A percentile compares a stretch with the other conserved stretches of the same genome.
phyloP scores from a whole-genome alignment of 2,113 vertebrate genomes.

The Xenopus borealis region DNA sequence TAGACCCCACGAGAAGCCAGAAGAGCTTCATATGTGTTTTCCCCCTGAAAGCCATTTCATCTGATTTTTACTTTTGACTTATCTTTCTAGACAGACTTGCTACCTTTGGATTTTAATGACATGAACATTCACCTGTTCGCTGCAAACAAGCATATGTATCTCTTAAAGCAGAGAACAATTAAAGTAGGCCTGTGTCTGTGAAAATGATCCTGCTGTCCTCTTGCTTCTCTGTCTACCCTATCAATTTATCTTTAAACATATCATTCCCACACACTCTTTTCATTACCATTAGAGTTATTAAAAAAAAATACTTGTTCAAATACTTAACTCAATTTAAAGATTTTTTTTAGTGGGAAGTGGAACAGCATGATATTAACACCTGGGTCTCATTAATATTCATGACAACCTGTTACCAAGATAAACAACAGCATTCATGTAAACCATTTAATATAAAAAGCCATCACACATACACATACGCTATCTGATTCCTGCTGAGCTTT shows the following conservation, averaged over 20 bases:
- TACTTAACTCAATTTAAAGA: constrained; percentile 58
- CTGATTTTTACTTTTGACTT: no score
- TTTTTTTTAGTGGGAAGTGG: constrained; percentile 55
- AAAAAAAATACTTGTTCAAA: constrained; percentile 62
- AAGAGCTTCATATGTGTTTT: no score
- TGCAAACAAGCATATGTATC: no score
- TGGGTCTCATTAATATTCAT: constrained; percentile 73
- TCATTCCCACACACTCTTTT: constrained; percentile 17
- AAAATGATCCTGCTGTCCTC: background rate
- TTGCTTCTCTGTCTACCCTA: constrained; percentile 7
- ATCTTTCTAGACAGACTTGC: no score
- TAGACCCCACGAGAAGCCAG: no score
- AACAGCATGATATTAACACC: constrained; percentile 68
- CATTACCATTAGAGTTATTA: constrained; percentile 58
- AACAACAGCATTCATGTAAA: constrained; percentile 69
- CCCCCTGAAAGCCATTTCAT: no score
- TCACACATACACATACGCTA: constrained; percentile 59
- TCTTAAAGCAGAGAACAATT: no score
- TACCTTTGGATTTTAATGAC: no score
- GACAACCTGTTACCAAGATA: constrained; percentile 68
- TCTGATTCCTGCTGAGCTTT: constrained; percentile 61
- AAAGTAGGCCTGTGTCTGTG: no score
- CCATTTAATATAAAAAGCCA: constrained; percentile 69
- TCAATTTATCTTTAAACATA: constrained; percentile 22
- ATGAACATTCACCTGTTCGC: no score